Evolutionary conservation across 2,888 invertebrate species (phyloP).

Genomic region (Macrophya alboannulata): DNA sequence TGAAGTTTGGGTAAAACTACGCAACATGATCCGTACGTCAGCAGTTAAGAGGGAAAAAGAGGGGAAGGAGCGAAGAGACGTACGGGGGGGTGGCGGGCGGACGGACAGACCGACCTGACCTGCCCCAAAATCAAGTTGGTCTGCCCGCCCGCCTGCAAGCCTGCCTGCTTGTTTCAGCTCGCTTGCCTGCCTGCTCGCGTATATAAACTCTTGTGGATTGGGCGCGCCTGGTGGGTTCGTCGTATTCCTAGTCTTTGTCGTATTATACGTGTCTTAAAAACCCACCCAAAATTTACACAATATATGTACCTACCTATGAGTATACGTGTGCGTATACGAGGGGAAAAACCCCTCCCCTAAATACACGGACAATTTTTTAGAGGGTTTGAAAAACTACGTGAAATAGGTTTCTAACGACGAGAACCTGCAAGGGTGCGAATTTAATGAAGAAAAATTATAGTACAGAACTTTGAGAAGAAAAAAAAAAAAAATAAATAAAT

Average conservation of each 20-base stretch:
- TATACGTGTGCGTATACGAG: not conserved
- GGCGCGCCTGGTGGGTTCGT: conserved; percentile 23
- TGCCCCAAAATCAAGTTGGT: conserved; percentile 64
- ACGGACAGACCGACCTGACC: conserved; percentile 61
- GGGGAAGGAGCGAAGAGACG: not conserved
- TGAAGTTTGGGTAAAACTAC: conserved; percentile 33
- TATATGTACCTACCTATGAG: not conserved
- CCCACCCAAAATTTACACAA: not conserved
- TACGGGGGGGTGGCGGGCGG: not conserved
- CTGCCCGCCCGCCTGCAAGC: conserved; percentile 45
- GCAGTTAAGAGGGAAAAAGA: not conserved
- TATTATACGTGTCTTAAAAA: too few relatives aligned
- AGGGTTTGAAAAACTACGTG: not conserved
- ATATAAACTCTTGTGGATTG: conserved; percentile 53
- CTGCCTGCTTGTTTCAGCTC: not conserved
- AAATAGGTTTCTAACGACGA: not conserved
- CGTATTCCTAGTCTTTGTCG: conserved; percentile 1
- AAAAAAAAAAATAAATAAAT: too few relatives aligned
- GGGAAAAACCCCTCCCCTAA: not conserved
- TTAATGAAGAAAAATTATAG: too few relatives aligned
- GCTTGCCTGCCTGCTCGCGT: conserved; percentile 33
- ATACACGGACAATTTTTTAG: not conserved
- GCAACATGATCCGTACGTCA: conserved; percentile 27
- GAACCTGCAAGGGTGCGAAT: conserved; percentile 1
- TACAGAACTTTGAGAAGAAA: too few relatives aligned